Conservation (phyloP, 2,113 vertebrate genomes). For the Shinisaurus crocodilurus region DNA sequence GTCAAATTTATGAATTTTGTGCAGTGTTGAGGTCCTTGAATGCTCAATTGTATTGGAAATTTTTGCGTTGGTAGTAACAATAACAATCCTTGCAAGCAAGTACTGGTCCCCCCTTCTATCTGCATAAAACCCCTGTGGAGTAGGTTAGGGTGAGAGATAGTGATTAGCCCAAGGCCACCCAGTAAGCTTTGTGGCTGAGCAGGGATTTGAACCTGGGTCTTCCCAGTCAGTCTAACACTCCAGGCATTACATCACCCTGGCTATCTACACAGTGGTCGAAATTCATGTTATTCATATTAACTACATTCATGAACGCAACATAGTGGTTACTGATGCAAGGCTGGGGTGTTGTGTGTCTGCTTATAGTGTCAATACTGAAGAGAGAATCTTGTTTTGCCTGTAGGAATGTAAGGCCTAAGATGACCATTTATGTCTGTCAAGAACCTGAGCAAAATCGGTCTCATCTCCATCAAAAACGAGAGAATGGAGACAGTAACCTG, state of each 20-base stretch:
- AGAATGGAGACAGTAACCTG: conserved; percentile 72
- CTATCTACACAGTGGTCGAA: background rate
- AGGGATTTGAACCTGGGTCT: background rate
- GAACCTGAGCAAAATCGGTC: conserved; percentile 83
- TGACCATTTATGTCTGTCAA: conserved; percentile 94
- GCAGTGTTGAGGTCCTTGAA: background rate
- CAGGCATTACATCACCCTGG: background rate
- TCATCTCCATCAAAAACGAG: conserved; percentile 76
- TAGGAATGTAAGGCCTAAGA: conserved; percentile 90
- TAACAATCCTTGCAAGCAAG: background rate
- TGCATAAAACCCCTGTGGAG: background rate
- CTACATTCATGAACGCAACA: background rate
- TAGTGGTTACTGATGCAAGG: background rate
- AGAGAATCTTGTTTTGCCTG: conserved; percentile 27
- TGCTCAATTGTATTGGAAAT: background rate
- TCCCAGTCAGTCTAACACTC: background rate
- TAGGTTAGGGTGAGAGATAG: background rate
- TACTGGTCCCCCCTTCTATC: background rate
- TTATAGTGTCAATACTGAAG: background rate
- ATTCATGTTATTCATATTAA: background rate
- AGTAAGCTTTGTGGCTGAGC: background rate
- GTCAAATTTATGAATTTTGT: conserved; percentile 9
- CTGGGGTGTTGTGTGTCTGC: background rate
- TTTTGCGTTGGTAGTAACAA: background rate
- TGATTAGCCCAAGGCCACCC: background rate